A percentile compares a stretch with the other conserved stretches of the same genome.
phyloP scores from a whole-genome alignment of 2,797 vertebrate species.

The Siniperca scherzeri region DNA sequence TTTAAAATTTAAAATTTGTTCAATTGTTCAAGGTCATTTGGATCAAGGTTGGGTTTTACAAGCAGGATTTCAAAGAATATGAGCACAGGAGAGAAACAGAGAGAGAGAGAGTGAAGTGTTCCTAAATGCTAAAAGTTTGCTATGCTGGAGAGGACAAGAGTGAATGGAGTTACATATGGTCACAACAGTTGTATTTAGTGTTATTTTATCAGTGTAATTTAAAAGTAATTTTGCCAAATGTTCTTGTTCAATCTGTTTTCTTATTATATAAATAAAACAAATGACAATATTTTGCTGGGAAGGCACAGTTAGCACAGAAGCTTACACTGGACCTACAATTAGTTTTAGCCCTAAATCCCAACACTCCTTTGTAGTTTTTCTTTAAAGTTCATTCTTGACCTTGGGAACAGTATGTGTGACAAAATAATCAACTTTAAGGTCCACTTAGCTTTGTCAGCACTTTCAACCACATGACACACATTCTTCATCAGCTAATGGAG shows the following conservation, averaged over 20 bases:
- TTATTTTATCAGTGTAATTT: background rate
- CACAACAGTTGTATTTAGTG: background rate
- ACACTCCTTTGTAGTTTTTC: background rate
- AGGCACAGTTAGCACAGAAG: background rate
- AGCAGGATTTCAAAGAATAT: background rate
- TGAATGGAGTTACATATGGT: background rate
- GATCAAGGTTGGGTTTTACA: background rate
- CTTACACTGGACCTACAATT: background rate
- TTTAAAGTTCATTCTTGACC: background rate
- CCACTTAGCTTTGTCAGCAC: background rate
- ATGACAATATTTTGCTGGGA: background rate
- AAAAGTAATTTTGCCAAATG: no score
- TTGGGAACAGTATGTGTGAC: background rate
- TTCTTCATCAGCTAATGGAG: background rate
- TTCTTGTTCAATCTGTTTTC: background rate
- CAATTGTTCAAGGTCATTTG: background rate
- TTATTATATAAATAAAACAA: background rate
- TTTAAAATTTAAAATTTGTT: background rate
- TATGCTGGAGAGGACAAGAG: background rate
- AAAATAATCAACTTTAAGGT: background rate
- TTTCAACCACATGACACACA: background rate
- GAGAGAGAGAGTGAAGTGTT: background rate
- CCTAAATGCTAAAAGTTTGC: background rate
- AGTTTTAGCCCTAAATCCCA: no score
- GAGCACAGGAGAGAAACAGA: accelerated